Conservation (phyloP, 2,888 invertebrate species). For the Mechanitis messenoides region DNA sequence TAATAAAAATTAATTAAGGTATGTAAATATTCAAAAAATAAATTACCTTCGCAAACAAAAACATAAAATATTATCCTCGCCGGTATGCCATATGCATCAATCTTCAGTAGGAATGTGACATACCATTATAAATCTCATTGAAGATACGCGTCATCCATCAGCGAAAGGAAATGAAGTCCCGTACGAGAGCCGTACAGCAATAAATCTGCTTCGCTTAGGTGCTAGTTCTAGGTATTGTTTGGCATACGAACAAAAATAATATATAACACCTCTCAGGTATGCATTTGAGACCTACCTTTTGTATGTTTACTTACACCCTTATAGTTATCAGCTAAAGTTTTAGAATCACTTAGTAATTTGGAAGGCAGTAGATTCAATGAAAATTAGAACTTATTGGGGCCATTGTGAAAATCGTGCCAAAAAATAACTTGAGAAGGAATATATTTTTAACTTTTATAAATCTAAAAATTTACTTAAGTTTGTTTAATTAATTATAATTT, state of each 20-base stretch:
- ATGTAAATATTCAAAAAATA: background rate
- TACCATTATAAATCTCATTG: slow-evolving; percentile 74
- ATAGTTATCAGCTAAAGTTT: background rate
- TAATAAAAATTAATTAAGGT: no score
- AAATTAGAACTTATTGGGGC: no score
- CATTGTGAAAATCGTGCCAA: no score
- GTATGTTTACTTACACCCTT: background rate
- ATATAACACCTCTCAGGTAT: background rate
- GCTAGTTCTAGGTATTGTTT: slow-evolving; percentile 11
- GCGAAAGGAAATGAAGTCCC: slow-evolving; percentile 69
- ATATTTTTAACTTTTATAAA: background rate
- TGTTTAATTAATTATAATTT: background rate
- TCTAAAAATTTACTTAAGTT: no score
- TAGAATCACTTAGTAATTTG: no score
- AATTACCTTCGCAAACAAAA: background rate
- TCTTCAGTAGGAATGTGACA: slow-evolving; percentile 61
- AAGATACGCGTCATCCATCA: slow-evolving; percentile 73
- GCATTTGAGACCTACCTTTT: background rate
- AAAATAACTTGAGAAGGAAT: no score
- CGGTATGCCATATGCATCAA: slow-evolving; percentile 32
- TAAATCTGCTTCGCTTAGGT: slow-evolving; percentile 17
- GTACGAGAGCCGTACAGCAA: slow-evolving; percentile 22
- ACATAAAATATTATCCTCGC: background rate
- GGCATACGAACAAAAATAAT: background rate
- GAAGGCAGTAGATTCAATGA: no score